Percentiles rank a stretch among this genome's conserved stretches.
phyloP scores from a whole-genome alignment of 2,888 invertebrate genomes.

The Catocala sponsa region DNA sequence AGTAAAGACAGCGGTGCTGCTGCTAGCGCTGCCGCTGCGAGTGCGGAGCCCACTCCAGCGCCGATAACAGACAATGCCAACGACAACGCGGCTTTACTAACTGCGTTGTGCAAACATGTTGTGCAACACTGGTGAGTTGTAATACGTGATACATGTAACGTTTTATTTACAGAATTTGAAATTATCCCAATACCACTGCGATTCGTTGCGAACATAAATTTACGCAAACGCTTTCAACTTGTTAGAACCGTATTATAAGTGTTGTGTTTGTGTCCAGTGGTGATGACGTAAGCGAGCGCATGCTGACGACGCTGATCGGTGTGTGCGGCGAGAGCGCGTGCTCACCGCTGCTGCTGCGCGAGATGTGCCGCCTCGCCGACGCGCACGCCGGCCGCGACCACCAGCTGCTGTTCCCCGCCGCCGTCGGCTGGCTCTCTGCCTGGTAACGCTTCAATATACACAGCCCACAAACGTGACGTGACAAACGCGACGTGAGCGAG shows the following conservation, averaged over 20 bases:
- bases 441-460: constrained; percentile 76
- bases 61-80: constrained; percentile 64
- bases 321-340: constrained; percentile 79
- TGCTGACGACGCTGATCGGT: constrained; percentile 76
- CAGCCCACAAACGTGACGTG: no score
- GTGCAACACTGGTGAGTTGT: constrained; percentile 69
- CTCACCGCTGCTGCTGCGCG: constrained; percentile 76
- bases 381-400: constrained; percentile 95
- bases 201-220: no score
- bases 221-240: no score
- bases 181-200: no score
- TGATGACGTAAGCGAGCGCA: constrained; percentile 76
- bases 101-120: constrained; percentile 80
- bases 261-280: constrained; percentile 43
- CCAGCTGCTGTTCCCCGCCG: constrained; percentile 93
- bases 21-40: constrained; percentile 35
- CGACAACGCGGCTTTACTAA: constrained; percentile 75
- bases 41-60: constrained; percentile 43
- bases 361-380: constrained; percentile 91
- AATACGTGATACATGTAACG: no score
- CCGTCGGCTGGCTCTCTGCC: constrained; percentile 93
- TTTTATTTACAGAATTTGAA: no score
- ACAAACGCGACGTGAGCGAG: constrained; percentile 66
- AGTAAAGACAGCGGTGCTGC: constrained; percentile 70
- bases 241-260: no score